phyloP scores from a whole-genome alignment of 1,140 invertebrate genomes.

The Eumeta japonica region DNA sequence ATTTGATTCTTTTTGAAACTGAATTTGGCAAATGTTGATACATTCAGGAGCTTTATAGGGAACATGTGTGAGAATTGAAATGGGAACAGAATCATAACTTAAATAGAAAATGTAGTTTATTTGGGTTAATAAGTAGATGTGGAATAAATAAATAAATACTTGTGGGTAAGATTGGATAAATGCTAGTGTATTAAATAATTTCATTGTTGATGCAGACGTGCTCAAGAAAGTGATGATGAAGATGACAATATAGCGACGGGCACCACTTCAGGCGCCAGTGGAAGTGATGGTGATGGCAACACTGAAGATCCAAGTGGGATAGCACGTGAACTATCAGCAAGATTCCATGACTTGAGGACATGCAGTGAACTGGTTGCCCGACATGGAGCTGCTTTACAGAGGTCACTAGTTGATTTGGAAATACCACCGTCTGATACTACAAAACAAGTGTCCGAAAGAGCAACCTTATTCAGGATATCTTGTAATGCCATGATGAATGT shows the following conservation, averaged over 20 bases:
- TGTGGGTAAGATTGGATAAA: too few relatives aligned
- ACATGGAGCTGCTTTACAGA: conserved; percentile 80
- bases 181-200: conserved; percentile 8
- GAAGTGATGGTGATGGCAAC: conserved; percentile 20
- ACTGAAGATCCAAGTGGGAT: conserved; percentile 61
- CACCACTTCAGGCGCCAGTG: conserved; percentile 17
- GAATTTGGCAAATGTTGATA: too few relatives aligned
- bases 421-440: conserved; percentile 53
- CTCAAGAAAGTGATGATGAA: conserved; percentile 78
- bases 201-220: conserved; percentile 43
- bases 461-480: conserved; percentile 90
- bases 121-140: too few relatives aligned
- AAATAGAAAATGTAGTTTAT: too few relatives aligned
- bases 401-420: conserved; percentile 83
- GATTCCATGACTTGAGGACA: conserved; percentile 83
- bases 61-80: too few relatives aligned
- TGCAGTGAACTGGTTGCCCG: conserved; percentile 89
- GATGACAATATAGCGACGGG: conserved; percentile 68
- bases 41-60: too few relatives aligned
- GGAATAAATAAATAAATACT: too few relatives aligned
- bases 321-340: conserved; percentile 59
- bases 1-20: too few relatives aligned
- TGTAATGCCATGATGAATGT: conserved; percentile 96
- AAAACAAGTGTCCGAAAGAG: conserved; percentile 82
- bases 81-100: too few relatives aligned